phyloP scores from a whole-genome alignment of 1,140 invertebrate genomes.

The Tetramorium simillimum region DNA sequence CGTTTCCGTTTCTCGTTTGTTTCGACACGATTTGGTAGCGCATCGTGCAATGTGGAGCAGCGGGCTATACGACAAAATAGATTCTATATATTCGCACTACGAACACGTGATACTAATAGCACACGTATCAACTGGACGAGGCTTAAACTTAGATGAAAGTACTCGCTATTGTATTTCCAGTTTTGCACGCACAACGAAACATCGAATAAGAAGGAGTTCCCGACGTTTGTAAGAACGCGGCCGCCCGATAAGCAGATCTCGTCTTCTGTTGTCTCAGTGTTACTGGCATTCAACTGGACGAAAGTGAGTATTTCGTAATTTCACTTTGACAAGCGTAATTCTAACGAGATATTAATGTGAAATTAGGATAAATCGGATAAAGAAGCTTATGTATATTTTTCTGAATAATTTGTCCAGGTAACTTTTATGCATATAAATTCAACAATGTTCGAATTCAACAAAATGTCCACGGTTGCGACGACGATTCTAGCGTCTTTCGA shows the following conservation, averaged over 20 bases:
- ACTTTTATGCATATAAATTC: slow-evolving; percentile 91
- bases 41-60: too few species aligned
- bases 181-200: slow-evolving; percentile 94
- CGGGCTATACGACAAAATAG: too few species aligned
- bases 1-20: too few species aligned
- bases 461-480: slow-evolving; percentile 87
- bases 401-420: slow-evolving; percentile 84
- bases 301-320: slow-evolving; percentile 87
- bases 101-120: too few species aligned
- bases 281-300: slow-evolving; percentile 93
- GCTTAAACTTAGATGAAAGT: too few species aligned
- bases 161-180: slow-evolving; percentile 83
- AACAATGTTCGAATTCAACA: slow-evolving; percentile 89
- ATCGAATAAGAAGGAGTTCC: slow-evolving; percentile 94
- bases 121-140: too few species aligned
- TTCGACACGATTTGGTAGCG: too few species aligned
- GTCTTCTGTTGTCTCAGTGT: slow-evolving; percentile 93
- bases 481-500: slow-evolving; percentile 90
- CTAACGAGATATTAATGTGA: background rate
- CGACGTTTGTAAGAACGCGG: slow-evolving; percentile 96
- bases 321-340: background rate
- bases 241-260: slow-evolving; percentile 97
- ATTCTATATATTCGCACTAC: too few species aligned
- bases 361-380: background rate
- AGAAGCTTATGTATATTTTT: background rate